Evolutionary conservation across 2,888 invertebrate genomes (phyloP), one percentile per base, ranked within the genome.

Genomic region (Portevinia maculata): DNA sequence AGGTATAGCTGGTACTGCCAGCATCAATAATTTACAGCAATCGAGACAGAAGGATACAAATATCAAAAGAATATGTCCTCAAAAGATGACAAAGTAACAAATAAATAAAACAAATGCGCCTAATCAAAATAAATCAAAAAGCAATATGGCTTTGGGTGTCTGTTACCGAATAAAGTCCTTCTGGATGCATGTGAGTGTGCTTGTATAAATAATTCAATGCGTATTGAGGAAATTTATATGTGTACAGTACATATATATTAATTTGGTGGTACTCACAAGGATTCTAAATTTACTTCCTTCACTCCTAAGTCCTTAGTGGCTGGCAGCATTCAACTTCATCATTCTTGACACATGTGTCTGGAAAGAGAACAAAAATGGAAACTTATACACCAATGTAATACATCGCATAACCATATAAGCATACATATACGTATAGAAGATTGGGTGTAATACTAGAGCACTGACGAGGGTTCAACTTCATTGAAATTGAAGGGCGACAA

Each of bases 61-160:
- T 6, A 50, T 8, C 24, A 55, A 24, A 48, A 41, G 11, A 9
- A 44, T 44, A 11, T 19, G 19, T 19, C 19, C 11, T 19, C 19
- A 5, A 44, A 19, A 19, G 1, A 50, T 65, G 46, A 60, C 67
- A 46, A 73, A 60, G 11, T 11, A 74, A 74, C 41, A 41, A 48
- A 53, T 65, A 52, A 30, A 52, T 30, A 78, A 75, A 60, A 52
- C 30, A 52, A 30, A 78, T 74, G 53, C 50, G 57, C 53, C 62
- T 64, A 70, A 81, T 70, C 57, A 59, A 81, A 75, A 70, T 81
- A 39, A 75, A 75, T 75, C 75, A 69, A 30, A 52, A 48, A 34
- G 48, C 57, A 62, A 62, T 28, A 65, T 46, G 24, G 34, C 52
- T 37, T 13, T 19, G 13, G 19, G 15, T 57, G 15, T 48, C 48